phyloP scores from a whole-genome alignment of 2,888 invertebrate genomes.

The Polymixis flavicincta region DNA sequence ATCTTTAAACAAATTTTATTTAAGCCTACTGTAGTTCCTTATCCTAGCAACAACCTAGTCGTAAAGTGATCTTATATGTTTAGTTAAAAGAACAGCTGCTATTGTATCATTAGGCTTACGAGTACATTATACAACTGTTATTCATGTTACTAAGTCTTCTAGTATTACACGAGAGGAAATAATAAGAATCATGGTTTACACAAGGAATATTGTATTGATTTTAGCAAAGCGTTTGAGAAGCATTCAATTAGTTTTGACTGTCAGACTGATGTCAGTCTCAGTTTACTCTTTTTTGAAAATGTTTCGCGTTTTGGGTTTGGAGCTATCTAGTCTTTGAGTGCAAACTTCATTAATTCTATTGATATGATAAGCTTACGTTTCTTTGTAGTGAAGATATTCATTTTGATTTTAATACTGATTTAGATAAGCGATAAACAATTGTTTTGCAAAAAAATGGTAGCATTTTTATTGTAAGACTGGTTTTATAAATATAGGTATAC shows the following conservation, averaged over 20 bases:
- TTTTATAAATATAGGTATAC: too few relatives aligned
- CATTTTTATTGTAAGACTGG: too few relatives aligned
- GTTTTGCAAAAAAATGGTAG: too few relatives aligned
- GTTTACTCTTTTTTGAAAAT: background rate
- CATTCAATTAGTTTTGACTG: constrained; percentile 8
- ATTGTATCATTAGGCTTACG: constrained; percentile 25
- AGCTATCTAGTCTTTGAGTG: background rate
- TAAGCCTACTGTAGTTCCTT: background rate
- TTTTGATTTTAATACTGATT: too few relatives aligned
- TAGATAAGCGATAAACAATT: too few relatives aligned
- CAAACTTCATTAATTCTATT: background rate
- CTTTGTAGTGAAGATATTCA: too few relatives aligned
- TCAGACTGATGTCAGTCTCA: background rate
- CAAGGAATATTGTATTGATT: background rate
- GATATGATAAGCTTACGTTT: background rate
- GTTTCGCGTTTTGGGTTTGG: background rate
- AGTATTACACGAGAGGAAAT: constrained; percentile 25
- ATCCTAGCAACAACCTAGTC: background rate
- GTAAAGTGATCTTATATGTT: constrained; percentile 16
- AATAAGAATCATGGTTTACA: constrained; percentile 10
- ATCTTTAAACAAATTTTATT: background rate
- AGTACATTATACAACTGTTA: constrained; percentile 12
- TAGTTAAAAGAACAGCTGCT: constrained; percentile 20
- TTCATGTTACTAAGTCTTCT: constrained; percentile 15
- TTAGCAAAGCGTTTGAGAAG: constrained; percentile 15